Base-by-base conservation (phyloP, 2,797 vertebrate genomes). In the Chlorospingus flavigularis region DNA sequence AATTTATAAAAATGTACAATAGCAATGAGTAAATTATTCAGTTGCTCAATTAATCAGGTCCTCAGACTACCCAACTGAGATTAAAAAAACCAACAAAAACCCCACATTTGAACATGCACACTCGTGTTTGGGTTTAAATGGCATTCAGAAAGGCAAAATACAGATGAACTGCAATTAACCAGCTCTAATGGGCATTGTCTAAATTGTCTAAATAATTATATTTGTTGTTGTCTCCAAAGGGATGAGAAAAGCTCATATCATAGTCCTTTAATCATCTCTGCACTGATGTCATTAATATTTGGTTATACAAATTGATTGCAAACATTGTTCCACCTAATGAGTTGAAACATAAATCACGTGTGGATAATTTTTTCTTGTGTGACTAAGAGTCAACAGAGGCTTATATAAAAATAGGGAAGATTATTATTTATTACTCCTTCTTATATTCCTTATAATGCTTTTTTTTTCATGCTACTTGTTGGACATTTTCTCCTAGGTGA, bases 1-100 rank as follows among this genome's bases (percentile, higher is more conserved):
- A 75, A 76, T 91, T 96, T 96, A 88, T 95, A 94, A 95, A 97
- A 96, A 71, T 88, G 74, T 86, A 90, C 72, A 97, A 85, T 65
- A 71, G 20, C 81, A 97, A 92, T 86, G 18, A 96, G 60, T 92
- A 92, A 96, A 97, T 95, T 88, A 78, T 94, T 96, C 91, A 89
- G 77, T 76, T 94, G 88, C 81, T 97, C 94, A 91, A 81, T 96
- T 93, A 97, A 93, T 95, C 92, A 95, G 84, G 54, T 81, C 65
- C 62, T 92, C 55, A 48, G 71, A 80, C 66, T 94, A 26, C 23
- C 68, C 78, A 90, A 63, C 65, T 88, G 65, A 70, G 74, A 62
- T 73, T 87, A 40, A 39, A 67, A 93, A 89, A 88, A 70, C 25
- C 40, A 42, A 51, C 66, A 10, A 37, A 11, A 54, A 16, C 0